A percentile compares a stretch with the other conserved stretches of the same genome.
These are phyloP conservation scores for Eristalis arbustorum DNA, from an alignment of 2,888 invertebrate genomes.

Conservation along the genomic window DNA sequence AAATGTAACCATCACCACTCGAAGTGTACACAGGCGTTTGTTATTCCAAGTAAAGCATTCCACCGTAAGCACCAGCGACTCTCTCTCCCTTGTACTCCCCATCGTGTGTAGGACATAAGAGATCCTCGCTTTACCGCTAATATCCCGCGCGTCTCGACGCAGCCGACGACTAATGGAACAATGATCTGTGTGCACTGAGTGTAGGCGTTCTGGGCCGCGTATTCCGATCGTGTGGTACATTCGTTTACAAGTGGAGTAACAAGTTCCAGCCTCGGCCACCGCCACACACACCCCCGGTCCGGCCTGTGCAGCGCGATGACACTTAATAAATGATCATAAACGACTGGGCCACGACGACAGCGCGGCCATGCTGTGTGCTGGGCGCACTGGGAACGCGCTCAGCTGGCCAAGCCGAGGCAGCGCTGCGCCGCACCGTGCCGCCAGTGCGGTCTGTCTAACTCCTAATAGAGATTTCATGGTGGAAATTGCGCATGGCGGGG, in stretches of 20 bases:
- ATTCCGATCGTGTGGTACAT: slow-evolving; percentile 68
- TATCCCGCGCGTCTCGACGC: slow-evolving; percentile 49
- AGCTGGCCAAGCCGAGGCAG: neutral
- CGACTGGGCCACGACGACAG: slow-evolving; percentile 37
- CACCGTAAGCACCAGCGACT: neutral
- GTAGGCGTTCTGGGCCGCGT: slow-evolving; percentile 65
- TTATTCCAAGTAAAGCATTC: slow-evolving; percentile 15
- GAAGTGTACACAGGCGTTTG: slow-evolving; percentile 5
- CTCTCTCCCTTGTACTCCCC: too few relatives aligned
- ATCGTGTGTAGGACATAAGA: slow-evolving; percentile 70
- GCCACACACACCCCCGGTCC: neutral
- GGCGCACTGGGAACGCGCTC: neutral
- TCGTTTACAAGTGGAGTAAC: slow-evolving; percentile 70
- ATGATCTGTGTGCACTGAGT: slow-evolving; percentile 70
- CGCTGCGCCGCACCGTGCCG: too few relatives aligned
- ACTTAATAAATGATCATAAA: slow-evolving; percentile 79
- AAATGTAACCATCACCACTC: slow-evolving; percentile 14
- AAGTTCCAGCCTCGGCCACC: slow-evolving; percentile 47
- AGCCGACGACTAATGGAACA: slow-evolving; percentile 70
- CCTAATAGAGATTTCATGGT: slow-evolving; percentile 70
- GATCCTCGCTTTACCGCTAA: slow-evolving; percentile 63
- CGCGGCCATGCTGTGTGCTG: slow-evolving; percentile 47
- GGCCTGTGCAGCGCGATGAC: slow-evolving; percentile 74
- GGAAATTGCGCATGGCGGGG: slow-evolving; percentile 63
- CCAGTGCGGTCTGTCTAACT: slow-evolving; percentile 38